A percentile compares a stretch with the other conserved stretches of the same genome.
Conservation (phyloP, 2,888 invertebrate species). For the Oeneis ivallda region DNA sequence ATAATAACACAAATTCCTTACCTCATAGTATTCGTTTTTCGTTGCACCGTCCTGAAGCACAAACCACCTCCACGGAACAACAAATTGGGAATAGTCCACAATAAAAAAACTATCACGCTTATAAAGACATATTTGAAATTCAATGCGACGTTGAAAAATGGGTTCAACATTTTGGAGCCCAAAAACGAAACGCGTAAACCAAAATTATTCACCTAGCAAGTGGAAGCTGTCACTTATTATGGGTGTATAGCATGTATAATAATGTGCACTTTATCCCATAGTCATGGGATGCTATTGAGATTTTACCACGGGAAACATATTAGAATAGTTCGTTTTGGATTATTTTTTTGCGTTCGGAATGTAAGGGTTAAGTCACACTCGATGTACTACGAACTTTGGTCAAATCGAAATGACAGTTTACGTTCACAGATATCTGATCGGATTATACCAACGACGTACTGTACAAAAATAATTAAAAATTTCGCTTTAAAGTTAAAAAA, state of each 20-base stretch:
- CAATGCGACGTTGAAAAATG: slow-evolving; percentile 76
- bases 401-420: neutral
- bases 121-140: slow-evolving; percentile 79
- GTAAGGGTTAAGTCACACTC: neutral
- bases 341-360: neutral
- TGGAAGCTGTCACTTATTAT: slow-evolving; percentile 49
- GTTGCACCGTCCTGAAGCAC: slow-evolving; percentile 45
- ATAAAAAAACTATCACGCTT: slow-evolving; percentile 66
- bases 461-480: no score
- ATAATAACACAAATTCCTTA: slow-evolving; percentile 46
- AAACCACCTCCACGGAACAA: slow-evolving; percentile 56
- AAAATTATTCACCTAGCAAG: slow-evolving; percentile 52
- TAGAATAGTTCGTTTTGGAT: neutral
- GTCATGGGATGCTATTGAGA: slow-evolving; percentile 11
- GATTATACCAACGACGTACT: no score
- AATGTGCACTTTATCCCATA: slow-evolving; percentile 27
- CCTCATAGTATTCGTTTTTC: slow-evolving; percentile 58
- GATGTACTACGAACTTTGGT: neutral
- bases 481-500: no score
- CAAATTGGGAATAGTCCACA: slow-evolving; percentile 65
- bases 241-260: slow-evolving; percentile 9
- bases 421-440: neutral
- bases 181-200: slow-evolving; percentile 53
- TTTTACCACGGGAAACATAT: slow-evolving; percentile 49
- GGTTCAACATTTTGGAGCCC: slow-evolving; percentile 59